Evolutionary conservation across 1,140 invertebrate genomes (phyloP).

Genomic region (Copidosoma floridanum): DNA sequence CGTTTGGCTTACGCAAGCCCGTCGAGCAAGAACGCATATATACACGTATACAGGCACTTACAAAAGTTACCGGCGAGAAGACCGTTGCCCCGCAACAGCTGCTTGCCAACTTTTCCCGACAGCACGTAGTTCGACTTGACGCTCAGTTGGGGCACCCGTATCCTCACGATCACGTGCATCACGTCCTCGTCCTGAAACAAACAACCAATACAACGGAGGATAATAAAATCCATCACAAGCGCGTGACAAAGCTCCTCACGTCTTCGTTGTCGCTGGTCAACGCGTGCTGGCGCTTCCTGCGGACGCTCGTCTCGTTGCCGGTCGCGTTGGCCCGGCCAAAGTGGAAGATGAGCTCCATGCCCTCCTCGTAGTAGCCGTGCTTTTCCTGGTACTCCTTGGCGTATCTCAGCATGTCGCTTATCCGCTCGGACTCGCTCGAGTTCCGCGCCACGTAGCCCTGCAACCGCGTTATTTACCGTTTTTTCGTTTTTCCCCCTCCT

Average conservation of each 20-base stretch:
- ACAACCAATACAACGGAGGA: constrained; percentile 25
- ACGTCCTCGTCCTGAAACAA: constrained; percentile 47
- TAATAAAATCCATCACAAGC: background rate
- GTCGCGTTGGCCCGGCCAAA: constrained; percentile 38
- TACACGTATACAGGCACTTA: constrained; percentile 32
- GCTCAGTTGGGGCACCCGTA: constrained; percentile 45
- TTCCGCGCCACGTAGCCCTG: constrained; percentile 45
- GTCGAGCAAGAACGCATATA: background rate
- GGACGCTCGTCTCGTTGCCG: constrained; percentile 24
- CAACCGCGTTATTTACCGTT: no score
- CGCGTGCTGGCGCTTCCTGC: constrained; percentile 48
- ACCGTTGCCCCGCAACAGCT: constrained; percentile 46
- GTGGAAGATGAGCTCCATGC: constrained; percentile 52
- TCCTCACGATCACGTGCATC: constrained; percentile 49
- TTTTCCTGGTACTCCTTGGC: constrained; percentile 48
- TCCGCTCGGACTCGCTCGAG: constrained; percentile 48
- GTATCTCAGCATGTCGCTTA: constrained; percentile 47
- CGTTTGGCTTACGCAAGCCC: no score
- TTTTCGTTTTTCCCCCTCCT: no score
- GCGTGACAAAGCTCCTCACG: constrained; percentile 25
- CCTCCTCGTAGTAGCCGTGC: constrained; percentile 52
- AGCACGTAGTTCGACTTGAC: constrained; percentile 47
- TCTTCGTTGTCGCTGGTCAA: constrained; percentile 37
- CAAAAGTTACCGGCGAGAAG: constrained; percentile 47
- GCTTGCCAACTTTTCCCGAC: constrained; percentile 45